Evolutionary conservation across 2,888 invertebrate species (phyloP).

Genomic region (Drosophila birchii): DNA sequence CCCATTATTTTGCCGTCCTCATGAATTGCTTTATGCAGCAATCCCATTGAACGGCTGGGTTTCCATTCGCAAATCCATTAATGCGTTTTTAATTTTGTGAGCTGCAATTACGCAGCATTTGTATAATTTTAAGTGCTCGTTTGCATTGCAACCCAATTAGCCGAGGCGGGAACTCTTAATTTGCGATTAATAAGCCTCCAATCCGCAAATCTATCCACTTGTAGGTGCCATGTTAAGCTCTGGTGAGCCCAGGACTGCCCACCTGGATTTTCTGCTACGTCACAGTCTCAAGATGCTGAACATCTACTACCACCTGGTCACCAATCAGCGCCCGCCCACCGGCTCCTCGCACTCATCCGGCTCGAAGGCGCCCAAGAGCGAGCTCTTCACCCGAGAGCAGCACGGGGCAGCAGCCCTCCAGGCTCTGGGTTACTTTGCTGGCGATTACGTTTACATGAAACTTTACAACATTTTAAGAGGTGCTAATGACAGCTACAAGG

Average conservation of each 20-base stretch:
- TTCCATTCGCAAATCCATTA: constrained; percentile 60
- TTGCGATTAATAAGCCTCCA: constrained; percentile 63
- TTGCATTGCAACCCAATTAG: constrained; percentile 69
- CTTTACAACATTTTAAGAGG: constrained; percentile 92
- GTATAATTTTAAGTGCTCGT: constrained; percentile 59
- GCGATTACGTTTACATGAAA: constrained; percentile 92
- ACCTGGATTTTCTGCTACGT: constrained; percentile 79
- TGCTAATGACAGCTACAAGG: constrained; percentile 95
- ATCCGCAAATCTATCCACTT: constrained; percentile 13
- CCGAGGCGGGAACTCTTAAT: constrained; percentile 54
- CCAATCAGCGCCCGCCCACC: constrained; percentile 82
- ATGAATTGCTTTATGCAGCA: constrained; percentile 21
- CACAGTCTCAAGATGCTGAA: constrained; percentile 84
- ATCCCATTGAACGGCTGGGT: constrained; percentile 28
- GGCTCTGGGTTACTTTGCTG: constrained; percentile 87
- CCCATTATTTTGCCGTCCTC: constrained; percentile 63
- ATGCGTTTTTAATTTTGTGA: constrained; percentile 69
- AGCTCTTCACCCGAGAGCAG: constrained; percentile 78
- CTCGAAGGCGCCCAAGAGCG: constrained; percentile 76
- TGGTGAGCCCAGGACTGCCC: constrained; percentile 53
- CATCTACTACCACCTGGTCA: constrained; percentile 84
- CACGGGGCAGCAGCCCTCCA: constrained; percentile 75
- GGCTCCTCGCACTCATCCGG: constrained; percentile 20
- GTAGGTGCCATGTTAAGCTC: constrained; percentile 66
- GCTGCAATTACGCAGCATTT: constrained; percentile 60